phyloP scores from a whole-genome alignment of 2,888 invertebrate species.

The Panzeria rudis region DNA sequence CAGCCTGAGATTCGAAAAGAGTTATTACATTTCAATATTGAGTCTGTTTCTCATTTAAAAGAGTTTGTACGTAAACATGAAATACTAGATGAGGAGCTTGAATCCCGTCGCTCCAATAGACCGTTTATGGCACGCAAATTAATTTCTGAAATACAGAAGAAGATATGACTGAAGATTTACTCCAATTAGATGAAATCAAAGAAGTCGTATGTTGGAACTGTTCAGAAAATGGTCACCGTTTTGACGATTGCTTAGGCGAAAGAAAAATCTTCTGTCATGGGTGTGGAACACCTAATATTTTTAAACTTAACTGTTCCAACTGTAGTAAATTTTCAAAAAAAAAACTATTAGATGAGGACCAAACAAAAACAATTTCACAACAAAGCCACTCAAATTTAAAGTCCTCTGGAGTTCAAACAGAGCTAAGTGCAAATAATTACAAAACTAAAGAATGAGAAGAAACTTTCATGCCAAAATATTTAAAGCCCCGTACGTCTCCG shows the following conservation, averaged over 20 bases:
- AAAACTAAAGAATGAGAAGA: no score
- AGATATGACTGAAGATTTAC: neutral
- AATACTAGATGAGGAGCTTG: neutral
- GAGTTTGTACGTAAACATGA: conserved; percentile 15
- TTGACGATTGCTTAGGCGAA: neutral
- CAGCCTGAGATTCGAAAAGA: conserved; percentile 14
- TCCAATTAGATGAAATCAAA: neutral
- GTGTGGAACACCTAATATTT: neutral
- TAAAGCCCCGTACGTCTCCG: no score
- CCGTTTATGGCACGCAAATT: no score
- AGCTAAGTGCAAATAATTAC: no score
- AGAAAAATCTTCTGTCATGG: conserved; percentile 12
- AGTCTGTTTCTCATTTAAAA: neutral
- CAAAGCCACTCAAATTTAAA: no score
- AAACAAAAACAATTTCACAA: no score
- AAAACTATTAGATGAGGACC: no score
- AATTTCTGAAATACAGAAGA: neutral
- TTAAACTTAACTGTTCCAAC: no score
- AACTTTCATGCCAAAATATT: no score
- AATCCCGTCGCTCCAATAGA: neutral
- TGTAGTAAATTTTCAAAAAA: no score
- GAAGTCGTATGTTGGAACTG: conserved; percentile 1
- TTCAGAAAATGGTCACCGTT: neutral
- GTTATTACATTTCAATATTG: neutral
- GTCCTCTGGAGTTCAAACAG: no score